Conservation (phyloP, 2,113 vertebrate species). For the Platanista minor region DNA sequence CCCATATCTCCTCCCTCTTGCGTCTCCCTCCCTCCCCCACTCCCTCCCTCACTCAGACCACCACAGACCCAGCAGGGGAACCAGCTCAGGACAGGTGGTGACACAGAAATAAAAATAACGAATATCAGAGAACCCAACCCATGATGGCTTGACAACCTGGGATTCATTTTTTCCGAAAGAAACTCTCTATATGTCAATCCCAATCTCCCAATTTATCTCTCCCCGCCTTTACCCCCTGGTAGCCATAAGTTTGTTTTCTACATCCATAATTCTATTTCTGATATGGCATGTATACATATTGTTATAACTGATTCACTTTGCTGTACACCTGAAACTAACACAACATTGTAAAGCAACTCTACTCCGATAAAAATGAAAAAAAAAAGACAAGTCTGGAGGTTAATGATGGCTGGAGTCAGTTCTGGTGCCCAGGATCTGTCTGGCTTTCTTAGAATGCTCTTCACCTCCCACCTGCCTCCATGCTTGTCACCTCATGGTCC, state of each 20-base stretch:
- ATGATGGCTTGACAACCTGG: too few species aligned
- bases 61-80: neutral
- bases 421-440: neutral
- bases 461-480: neutral
- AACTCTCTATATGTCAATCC: neutral
- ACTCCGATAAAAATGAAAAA: too few species aligned
- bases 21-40: too few species aligned
- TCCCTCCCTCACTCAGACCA: neutral
- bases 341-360: too few species aligned
- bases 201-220: too few species aligned
- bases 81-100: neutral
- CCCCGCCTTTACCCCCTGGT: too few species aligned
- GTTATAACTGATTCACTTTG: too few species aligned
- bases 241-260: too few species aligned
- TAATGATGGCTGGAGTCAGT: rapidly evolving
- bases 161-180: neutral
- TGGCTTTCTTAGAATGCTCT: neutral
- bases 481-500: neutral
- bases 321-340: too few species aligned
- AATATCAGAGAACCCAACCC: rapidly evolving
- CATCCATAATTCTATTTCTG: too few species aligned
- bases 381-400: neutral
- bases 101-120: neutral
- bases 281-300: too few species aligned
- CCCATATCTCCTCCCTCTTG: too few species aligned